Evolutionary conservation across 2,113 vertebrate genomes (phyloP).

Genomic region (Agapornis roseicollis): DNA sequence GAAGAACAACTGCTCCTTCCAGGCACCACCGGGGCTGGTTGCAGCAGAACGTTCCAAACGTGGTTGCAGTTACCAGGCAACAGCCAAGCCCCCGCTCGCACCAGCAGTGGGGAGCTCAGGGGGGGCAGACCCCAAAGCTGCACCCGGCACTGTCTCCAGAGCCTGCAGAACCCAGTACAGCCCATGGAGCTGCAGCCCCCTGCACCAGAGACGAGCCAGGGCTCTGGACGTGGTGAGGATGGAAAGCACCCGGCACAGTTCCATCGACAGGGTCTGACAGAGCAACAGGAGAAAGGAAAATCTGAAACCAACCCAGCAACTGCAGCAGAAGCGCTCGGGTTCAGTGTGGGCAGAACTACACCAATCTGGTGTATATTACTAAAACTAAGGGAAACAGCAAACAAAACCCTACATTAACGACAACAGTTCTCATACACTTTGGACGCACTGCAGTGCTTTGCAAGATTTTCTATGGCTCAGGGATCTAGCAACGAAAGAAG

Average conservation of each 20-base stretch:
- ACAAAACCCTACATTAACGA: not conserved
- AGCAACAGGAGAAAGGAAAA: not conserved
- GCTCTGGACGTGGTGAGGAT: not conserved
- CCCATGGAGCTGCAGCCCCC: not conserved
- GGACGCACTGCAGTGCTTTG: not conserved
- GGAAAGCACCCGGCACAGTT: not conserved
- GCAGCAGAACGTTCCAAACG: not conserved
- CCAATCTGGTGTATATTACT: not conserved
- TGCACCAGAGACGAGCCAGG: not conserved
- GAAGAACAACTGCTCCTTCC: not conserved
- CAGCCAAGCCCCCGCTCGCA: constrained; percentile 3
- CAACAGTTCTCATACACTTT: not conserved
- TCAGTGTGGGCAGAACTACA: not conserved
- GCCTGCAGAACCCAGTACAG: not conserved
- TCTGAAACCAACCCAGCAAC: not conserved
- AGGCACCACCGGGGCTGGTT: not conserved
- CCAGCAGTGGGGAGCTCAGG: not conserved
- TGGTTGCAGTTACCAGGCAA: constrained; percentile 63
- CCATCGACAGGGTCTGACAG: not conserved
- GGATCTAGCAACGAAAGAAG: not conserved
- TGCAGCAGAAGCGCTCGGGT: not conserved
- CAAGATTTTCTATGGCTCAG: not conserved
- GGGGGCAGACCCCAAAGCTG: not conserved
- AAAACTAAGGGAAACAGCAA: not conserved
- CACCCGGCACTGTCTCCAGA: accelerated